Evolutionary conservation across 1,140 invertebrate genomes (phyloP).

Genomic region (Diabrotica virgifera): DNA sequence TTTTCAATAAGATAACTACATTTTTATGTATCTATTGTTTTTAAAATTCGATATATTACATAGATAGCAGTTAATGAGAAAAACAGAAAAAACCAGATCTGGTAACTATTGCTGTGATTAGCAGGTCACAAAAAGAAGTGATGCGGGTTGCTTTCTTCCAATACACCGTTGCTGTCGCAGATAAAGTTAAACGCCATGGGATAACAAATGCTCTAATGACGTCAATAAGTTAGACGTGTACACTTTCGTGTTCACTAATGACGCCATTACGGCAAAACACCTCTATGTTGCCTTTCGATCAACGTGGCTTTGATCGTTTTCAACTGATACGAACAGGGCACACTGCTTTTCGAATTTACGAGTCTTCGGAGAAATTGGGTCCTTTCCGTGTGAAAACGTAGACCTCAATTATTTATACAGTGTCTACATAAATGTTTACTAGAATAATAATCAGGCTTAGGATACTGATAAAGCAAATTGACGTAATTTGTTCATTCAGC

Average conservation of each 20-base stretch:
- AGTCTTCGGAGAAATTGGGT: neutral
- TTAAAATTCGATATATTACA: too few species aligned
- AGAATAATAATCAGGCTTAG: too few species aligned
- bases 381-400: neutral
- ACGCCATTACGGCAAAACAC: conserved; percentile 22
- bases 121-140: neutral
- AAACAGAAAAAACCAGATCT: too few species aligned
- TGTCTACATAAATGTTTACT: too few species aligned
- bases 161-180: conserved; percentile 1
- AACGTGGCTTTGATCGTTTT: conserved; percentile 16
- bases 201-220: conserved; percentile 25
- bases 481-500: too few species aligned
- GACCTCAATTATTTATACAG: neutral
- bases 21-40: too few species aligned
- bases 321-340: conserved; percentile 7
- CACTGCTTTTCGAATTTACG: conserved; percentile 6
- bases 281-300: conserved; percentile 15
- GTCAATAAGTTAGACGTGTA: conserved; percentile 23
- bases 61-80: too few species aligned
- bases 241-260: conserved; percentile 22
- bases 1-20: too few species aligned
- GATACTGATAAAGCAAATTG: too few species aligned
- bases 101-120: too few species aligned
- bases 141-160: conserved; percentile 16
- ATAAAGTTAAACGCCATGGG: conserved; percentile 18